These are phyloP conservation scores for Atrichornis clamosus DNA, from an alignment of 2,113 vertebrate genomes.

Conservation along the genomic window DNA sequence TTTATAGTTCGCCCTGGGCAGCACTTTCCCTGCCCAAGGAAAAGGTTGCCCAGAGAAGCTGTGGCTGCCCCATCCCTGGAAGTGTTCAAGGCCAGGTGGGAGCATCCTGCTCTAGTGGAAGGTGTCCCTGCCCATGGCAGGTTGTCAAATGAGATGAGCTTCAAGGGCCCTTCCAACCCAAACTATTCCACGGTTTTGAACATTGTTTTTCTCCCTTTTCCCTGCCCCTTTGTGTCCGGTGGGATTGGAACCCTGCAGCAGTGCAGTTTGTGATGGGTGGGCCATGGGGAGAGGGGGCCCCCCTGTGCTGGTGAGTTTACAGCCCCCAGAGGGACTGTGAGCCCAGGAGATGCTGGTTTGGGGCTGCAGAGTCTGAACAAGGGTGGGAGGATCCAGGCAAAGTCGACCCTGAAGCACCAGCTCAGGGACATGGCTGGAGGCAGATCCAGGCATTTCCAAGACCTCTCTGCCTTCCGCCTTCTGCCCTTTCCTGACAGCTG, in stretches of 20 bases:
- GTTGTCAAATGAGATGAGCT: not conserved
- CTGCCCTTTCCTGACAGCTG: not conserved
- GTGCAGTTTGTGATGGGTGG: not conserved
- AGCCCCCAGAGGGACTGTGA: not conserved
- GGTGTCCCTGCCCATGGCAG: not conserved
- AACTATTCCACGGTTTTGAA: not conserved
- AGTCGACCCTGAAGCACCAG: not conserved
- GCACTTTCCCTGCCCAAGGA: slow-evolving; percentile 40
- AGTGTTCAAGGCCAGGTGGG: not conserved
- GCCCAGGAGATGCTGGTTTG: not conserved
- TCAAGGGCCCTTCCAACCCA: not conserved
- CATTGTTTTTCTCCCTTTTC: not conserved
- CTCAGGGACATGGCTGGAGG: not conserved
- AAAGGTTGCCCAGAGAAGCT: not conserved
- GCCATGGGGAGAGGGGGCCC: not conserved
- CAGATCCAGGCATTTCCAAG: not conserved
- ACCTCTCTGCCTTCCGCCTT: not conserved
- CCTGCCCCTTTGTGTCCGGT: not conserved
- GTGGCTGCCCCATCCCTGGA: not conserved
- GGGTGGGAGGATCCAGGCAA: not conserved
- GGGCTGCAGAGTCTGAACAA: not conserved
- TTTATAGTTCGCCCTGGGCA: slow-evolving; percentile 82
- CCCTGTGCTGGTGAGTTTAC: not conserved
- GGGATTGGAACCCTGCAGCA: not conserved
- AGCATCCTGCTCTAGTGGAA: not conserved